Percentiles rank a stretch among this genome's conserved stretches.
Conservation (phyloP, 2,113 vertebrate species). For the Lanius collurio region DNA sequence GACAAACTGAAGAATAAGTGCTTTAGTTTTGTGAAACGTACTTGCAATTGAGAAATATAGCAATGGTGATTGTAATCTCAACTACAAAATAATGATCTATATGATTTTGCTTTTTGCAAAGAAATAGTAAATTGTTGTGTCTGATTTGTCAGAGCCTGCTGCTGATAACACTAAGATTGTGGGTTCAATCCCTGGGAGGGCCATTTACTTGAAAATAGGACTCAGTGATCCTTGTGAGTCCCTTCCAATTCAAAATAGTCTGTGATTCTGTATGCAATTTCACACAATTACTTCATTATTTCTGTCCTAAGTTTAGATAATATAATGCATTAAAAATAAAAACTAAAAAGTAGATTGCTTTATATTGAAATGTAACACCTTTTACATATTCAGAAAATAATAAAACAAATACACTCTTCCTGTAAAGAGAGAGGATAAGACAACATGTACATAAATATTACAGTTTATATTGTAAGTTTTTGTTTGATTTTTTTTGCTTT, state of each 20-base stretch:
- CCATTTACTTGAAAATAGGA: background rate
- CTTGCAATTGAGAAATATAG: background rate
- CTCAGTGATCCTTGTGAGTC: background rate
- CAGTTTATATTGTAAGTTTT: background rate
- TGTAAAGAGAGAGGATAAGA: background rate
- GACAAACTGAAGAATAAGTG: background rate
- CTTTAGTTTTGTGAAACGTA: slow-evolving; percentile 1
- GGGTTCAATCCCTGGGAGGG: too few species aligned
- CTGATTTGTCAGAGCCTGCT: background rate
- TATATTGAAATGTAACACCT: background rate
- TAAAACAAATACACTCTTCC: background rate
- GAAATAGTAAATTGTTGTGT: background rate
- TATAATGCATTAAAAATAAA: background rate
- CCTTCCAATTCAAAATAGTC: background rate
- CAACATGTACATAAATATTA: slow-evolving; percentile 3
- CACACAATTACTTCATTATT: background rate
- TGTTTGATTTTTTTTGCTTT: slow-evolving; percentile 51
- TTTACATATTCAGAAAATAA: background rate
- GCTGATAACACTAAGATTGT: background rate
- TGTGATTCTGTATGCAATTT: background rate
- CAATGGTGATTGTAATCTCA: slow-evolving; percentile 14
- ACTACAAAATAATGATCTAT: background rate
- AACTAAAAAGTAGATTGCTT: background rate
- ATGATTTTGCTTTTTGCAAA: background rate
- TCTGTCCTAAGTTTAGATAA: background rate